These are phyloP conservation scores for silkworm (Bombyx mori) DNA, from an alignment of 1,140 invertebrate genomes.

Conservation along the genomic window ASM3026992v2 NC_085107.1:12594001-12594500, in stretches of 20 bases:
- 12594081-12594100: too few species aligned
- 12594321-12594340: slow-evolving; percentile 96
- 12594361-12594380: slow-evolving; percentile 96
- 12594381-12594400: slow-evolving; percentile 92
- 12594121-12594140: slow-evolving; percentile 85
- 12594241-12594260: slow-evolving; percentile 95
- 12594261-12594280: slow-evolving; percentile 96
- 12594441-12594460: slow-evolving; percentile 95
- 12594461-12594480: slow-evolving; percentile 91
- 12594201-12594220: slow-evolving; percentile 99
- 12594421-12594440: slow-evolving; percentile 99
- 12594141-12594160: slow-evolving; percentile 84
- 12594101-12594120: slow-evolving; percentile 97
- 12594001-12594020: too few species aligned
- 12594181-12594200: slow-evolving; percentile 94
- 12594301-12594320: slow-evolving; percentile 99
- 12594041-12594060: too few species aligned
- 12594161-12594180: slow-evolving; percentile 96
- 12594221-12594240: slow-evolving; percentile 98
- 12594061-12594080: too few species aligned
- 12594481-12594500: slow-evolving; percentile 95
- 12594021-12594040: too few species aligned
- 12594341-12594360: slow-evolving; percentile 97
- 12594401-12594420: slow-evolving; percentile 97
- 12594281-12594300: slow-evolving; percentile 96